These are phyloP conservation scores for Murina feae DNA, from an alignment of 2,113 vertebrate species.

Conservation along the genomic window DNA sequence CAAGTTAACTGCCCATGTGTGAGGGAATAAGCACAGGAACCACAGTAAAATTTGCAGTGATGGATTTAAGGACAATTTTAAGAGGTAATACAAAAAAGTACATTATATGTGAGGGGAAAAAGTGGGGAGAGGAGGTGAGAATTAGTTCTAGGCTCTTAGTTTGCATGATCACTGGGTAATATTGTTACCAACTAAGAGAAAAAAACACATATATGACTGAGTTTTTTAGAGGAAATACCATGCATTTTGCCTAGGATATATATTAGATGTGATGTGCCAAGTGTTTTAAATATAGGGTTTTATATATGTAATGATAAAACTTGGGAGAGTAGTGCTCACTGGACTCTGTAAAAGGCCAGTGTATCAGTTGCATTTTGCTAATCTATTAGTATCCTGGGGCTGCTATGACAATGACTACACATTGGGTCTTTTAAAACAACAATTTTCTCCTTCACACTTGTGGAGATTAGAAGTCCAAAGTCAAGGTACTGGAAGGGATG, in stretches of 20 bases:
- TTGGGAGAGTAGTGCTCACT: neutral
- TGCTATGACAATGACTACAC: neutral
- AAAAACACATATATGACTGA: neutral
- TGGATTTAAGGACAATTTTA: constrained; percentile 35
- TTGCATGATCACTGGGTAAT: neutral
- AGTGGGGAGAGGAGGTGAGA: neutral
- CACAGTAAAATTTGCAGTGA: neutral
- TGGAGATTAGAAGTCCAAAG: neutral
- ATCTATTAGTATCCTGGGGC: neutral
- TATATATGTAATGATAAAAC: neutral
- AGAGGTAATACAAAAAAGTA: constrained; percentile 23
- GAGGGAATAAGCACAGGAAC: constrained; percentile 1
- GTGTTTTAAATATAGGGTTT: neutral
- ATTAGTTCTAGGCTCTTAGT: neutral
- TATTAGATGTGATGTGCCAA: neutral
- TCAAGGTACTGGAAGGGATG: neutral
- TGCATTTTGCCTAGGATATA: neutral
- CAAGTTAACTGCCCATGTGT: constrained; percentile 57
- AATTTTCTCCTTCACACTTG: neutral
- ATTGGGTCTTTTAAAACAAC: neutral
- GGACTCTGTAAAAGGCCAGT: rapidly evolving
- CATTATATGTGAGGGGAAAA: neutral
- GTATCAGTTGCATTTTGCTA: neutral
- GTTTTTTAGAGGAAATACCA: neutral
- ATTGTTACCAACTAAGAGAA: neutral